Evolutionary conservation across 2,113 vertebrate genomes (phyloP).

Genomic region (Xiphophorus hellerii): DNA sequence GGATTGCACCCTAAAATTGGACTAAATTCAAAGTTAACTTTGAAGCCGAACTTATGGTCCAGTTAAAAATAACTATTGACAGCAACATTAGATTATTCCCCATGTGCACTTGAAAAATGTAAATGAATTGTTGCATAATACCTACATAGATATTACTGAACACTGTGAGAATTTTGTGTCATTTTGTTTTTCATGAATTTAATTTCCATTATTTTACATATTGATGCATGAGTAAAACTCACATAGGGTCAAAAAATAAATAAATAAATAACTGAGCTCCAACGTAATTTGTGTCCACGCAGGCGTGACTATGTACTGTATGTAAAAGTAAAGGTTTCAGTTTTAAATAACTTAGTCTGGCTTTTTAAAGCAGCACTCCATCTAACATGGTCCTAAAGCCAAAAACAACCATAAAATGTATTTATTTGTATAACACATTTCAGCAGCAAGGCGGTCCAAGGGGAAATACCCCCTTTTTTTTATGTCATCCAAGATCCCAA

Average conservation of each 20-base stretch:
- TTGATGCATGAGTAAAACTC: conserved; percentile 20
- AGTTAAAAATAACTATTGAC: conserved; percentile 24
- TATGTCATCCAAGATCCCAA: too few relatives aligned
- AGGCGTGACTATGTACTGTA: background rate
- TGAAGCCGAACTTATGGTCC: conserved; percentile 34
- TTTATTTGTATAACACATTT: too few relatives aligned
- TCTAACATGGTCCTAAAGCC: too few relatives aligned
- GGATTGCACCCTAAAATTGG: conserved; percentile 19
- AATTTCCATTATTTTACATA: conserved; percentile 47
- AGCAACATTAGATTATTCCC: conserved; percentile 30
- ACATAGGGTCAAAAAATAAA: conserved; percentile 18
- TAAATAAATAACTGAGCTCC: conserved; percentile 15
- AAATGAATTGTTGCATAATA: conserved; percentile 20
- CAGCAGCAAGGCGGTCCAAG: too few relatives aligned
- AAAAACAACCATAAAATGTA: too few relatives aligned
- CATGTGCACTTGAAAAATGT: conserved; percentile 28
- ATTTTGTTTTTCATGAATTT: conserved; percentile 13
- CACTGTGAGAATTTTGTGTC: conserved; percentile 22
- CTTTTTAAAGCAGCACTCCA: too few relatives aligned
- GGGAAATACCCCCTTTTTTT: too few relatives aligned
- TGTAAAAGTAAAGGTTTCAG: too few relatives aligned
- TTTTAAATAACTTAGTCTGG: too few relatives aligned
- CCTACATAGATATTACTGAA: conserved; percentile 42
- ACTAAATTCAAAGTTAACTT: conserved; percentile 26
- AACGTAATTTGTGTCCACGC: conserved; percentile 1